These are phyloP conservation scores for Galeopsomyia nigrocyanea DNA, from an alignment of 2,888 invertebrate species.

Conservation along the genomic window DNA sequence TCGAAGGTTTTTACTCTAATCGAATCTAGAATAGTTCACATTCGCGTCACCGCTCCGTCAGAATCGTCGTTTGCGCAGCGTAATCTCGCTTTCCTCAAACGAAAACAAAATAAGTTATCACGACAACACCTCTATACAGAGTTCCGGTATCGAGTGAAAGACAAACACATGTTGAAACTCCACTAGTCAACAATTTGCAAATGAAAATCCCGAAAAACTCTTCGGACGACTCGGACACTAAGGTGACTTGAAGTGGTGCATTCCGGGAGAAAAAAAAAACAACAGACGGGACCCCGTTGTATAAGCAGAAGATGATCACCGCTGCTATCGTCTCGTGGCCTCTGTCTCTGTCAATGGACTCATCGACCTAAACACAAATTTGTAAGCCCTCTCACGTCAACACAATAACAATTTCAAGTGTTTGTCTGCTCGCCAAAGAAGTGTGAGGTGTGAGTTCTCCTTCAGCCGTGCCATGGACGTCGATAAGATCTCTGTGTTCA, in stretches of 20 bases:
- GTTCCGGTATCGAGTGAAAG: constrained; percentile 9
- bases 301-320: constrained; percentile 30
- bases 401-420: constrained; percentile 27
- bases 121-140: not conserved
- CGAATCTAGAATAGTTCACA: not conserved
- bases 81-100: no score
- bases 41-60: no score
- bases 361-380: constrained; percentile 31
- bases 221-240: constrained; percentile 1
- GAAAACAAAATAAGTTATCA: no score
- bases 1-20: not conserved
- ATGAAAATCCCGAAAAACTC: constrained; percentile 24
- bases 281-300: not conserved
- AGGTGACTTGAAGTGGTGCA: constrained; percentile 12
- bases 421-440: not conserved
- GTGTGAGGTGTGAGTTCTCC: not conserved
- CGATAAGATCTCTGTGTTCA: constrained; percentile 83
- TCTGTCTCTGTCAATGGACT: constrained; percentile 27
- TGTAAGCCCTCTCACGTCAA: constrained; percentile 17
- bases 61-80: no score
- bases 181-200: constrained; percentile 19
- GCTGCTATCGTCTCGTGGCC: constrained; percentile 1
- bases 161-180: constrained; percentile 11
- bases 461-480: constrained; percentile 73
- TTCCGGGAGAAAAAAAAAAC: not conserved